Conservation (phyloP, 2,113 vertebrate genomes). For the Apodemus speciosus region DNA sequence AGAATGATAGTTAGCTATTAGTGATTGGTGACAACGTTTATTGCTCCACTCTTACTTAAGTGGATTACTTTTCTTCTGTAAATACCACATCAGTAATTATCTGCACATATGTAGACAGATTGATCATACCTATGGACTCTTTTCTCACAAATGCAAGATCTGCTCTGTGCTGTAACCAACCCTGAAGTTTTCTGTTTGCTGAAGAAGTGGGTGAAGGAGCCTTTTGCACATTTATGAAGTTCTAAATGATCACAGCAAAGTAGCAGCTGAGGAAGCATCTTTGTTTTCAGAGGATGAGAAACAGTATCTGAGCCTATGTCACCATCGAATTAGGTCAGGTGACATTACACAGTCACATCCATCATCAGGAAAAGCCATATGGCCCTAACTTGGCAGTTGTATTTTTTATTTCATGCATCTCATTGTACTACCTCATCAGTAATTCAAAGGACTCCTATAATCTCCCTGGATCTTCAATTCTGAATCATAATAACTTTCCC, state of each 20-base stretch:
- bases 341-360: neutral
- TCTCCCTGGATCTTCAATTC: conserved; percentile 68
- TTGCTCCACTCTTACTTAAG: conserved; percentile 12
- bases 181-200: neutral
- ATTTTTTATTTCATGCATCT: conserved; percentile 54
- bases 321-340: neutral
- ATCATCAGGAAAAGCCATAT: neutral
- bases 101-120: neutral
- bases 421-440: conserved; percentile 50
- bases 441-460: conserved; percentile 53
- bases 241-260: neutral
- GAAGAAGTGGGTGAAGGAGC: neutral
- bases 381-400: neutral
- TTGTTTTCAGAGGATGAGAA: neutral
- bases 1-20: conserved; percentile 22
- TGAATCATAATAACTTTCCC: conserved; percentile 60
- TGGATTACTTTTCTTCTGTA: neutral
- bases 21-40: neutral
- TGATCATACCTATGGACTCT: neutral
- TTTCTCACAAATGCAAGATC: neutral
- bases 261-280: neutral
- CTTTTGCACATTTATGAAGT: neutral
- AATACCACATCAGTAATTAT: neutral
- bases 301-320: neutral
- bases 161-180: neutral